A percentile compares a stretch with the other conserved stretches of the same genome.
These are phyloP conservation scores for Pteromalus puparum DNA, from an alignment of 1,140 invertebrate genomes.

Conservation along the genomic window DNA sequence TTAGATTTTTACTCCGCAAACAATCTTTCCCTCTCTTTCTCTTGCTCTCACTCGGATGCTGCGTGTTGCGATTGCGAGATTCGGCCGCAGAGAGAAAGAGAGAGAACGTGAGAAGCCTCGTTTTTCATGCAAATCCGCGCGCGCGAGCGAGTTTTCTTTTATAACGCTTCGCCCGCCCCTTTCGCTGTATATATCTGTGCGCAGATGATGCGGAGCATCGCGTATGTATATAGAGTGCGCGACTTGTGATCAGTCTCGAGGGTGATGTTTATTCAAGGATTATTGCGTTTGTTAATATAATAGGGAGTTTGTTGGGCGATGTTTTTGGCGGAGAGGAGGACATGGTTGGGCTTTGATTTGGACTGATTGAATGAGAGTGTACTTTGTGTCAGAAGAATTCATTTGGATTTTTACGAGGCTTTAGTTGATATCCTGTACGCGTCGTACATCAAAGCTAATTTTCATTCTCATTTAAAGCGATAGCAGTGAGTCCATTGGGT, in stretches of 20 bases:
- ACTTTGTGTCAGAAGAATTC: too few species aligned
- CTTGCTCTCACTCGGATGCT: not conserved
- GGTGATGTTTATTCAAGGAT: not conserved
- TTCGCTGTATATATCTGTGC: not conserved
- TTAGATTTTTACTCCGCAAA: conserved; percentile 53
- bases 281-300: not conserved
- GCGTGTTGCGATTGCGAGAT: conserved; percentile 49
- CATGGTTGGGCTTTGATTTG: too few species aligned
- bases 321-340: not conserved
- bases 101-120: conserved; percentile 47
- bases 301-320: not conserved
- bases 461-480: too few species aligned
- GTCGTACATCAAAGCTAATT: too few species aligned
- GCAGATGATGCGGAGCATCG: not conserved
- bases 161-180: conserved; percentile 1
- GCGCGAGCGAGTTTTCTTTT: conserved; percentile 36
- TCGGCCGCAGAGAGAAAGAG: conserved; percentile 9
- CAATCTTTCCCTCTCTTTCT: conserved; percentile 34
- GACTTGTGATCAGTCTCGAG: not conserved
- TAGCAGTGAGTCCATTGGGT: too few species aligned
- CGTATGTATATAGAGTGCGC: not conserved
- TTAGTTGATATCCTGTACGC: too few species aligned
- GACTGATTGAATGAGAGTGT: too few species aligned
- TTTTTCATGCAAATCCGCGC: conserved; percentile 49
- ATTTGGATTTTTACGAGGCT: too few species aligned